Percentiles rank a stretch among this genome's conserved stretches.
Evolutionary conservation across 30 jellyfish, hydroid and myxozoan genomes (phyloP).

Genomic region (Cassiopea andromeda): DNA sequence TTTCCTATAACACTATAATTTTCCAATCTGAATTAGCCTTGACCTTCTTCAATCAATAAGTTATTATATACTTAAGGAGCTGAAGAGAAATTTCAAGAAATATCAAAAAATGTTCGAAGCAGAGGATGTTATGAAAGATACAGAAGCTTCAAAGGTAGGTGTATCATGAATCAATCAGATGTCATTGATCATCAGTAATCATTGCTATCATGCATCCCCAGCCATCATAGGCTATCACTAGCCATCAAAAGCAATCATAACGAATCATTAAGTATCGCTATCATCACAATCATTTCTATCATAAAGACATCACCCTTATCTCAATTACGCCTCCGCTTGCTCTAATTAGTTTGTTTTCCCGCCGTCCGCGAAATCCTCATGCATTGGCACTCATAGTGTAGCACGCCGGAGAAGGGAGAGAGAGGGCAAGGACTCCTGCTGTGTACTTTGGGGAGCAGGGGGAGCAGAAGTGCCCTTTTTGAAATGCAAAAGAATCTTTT

Average conservation of each 20-base stretch:
- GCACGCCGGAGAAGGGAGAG: too few species aligned
- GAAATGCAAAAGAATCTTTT: too few species aligned
- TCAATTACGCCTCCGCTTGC: too few species aligned
- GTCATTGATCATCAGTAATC: neutral
- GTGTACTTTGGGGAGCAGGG: too few species aligned
- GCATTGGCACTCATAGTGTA: too few species aligned
- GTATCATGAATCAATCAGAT: neutral
- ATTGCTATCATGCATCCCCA: neutral
- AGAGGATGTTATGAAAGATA: slow-evolving; percentile 91
- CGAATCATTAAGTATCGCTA: neutral
- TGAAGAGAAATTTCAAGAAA: slow-evolving; percentile 88
- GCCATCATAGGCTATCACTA: neutral
- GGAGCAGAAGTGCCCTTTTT: too few species aligned
- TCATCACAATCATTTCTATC: neutral
- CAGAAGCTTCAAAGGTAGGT: slow-evolving; percentile 92
- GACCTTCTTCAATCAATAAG: neutral
- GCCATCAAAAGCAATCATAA: neutral
- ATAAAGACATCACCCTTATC: too few species aligned
- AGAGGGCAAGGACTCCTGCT: too few species aligned
- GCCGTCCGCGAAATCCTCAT: too few species aligned
- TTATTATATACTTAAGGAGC: neutral
- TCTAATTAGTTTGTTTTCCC: too few species aligned
- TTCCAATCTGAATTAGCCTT: too few species aligned
- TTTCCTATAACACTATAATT: too few species aligned
- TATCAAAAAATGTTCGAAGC: slow-evolving; percentile 97